phyloP scores from a whole-genome alignment of 2,113 vertebrate species.

The Micromys minutus region DNA sequence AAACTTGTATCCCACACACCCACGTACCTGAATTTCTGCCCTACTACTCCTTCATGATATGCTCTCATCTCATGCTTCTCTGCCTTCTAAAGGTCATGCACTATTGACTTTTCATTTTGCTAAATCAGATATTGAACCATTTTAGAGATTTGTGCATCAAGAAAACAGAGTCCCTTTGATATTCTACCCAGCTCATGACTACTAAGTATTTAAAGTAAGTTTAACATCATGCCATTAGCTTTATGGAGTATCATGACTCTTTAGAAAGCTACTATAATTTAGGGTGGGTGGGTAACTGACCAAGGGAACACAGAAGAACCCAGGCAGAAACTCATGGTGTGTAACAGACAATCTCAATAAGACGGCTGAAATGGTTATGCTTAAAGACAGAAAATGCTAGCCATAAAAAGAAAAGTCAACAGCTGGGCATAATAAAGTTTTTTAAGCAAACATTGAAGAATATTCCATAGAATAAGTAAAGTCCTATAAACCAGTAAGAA shows the following conservation, averaged over 20 bases:
- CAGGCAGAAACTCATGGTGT: not conserved
- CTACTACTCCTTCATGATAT: not conserved
- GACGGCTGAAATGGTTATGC: not conserved
- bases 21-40: not conserved
- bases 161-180: not conserved
- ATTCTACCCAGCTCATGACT: not conserved
- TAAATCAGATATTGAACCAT: not conserved
- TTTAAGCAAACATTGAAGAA: not conserved
- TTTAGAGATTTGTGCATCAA: not conserved
- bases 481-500: not conserved
- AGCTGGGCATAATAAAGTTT: not conserved
- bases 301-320: not conserved
- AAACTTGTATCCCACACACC: not conserved
- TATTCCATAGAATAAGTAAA: not conserved
- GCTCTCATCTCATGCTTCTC: not conserved
- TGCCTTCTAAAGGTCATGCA: not conserved
- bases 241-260: not conserved
- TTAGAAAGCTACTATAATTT: not conserved
- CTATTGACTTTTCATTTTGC: not conserved
- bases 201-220: not conserved
- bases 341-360: not conserved
- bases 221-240: not conserved
- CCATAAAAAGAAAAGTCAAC: not conserved
- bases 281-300: not conserved
- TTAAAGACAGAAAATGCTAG: conserved; percentile 20